phyloP scores from a whole-genome alignment of 2,888 invertebrate genomes.

The Kryphioiulus occultus region DNA sequence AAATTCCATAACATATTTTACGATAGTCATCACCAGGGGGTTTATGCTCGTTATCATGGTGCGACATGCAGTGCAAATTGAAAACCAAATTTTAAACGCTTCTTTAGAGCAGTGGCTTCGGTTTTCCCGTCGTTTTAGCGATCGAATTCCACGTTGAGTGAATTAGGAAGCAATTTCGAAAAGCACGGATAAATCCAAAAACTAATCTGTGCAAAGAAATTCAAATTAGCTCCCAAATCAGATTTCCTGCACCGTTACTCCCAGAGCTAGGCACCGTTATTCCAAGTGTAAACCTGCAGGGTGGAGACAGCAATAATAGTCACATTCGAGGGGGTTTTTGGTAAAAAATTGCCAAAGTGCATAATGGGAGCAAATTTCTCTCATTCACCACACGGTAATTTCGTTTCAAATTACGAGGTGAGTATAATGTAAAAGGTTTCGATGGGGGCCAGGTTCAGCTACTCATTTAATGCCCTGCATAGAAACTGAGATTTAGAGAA shows the following conservation, averaged over 20 bases:
- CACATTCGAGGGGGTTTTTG: not conserved
- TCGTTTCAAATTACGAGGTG: not conserved
- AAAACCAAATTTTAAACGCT: not conserved
- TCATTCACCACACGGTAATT: not conserved
- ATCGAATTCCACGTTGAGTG: conserved; percentile 2
- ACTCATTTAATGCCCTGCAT: not conserved
- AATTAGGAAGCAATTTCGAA: conserved; percentile 25
- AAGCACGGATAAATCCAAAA: conserved; percentile 13
- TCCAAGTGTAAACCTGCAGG: not conserved
- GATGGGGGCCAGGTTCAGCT: not conserved
- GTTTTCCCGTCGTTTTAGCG: not conserved
- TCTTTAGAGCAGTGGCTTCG: not conserved
- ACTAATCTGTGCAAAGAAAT: not conserved
- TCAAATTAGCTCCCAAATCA: conserved; percentile 16
- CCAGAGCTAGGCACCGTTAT: not conserved
- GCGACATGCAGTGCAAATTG: not conserved
- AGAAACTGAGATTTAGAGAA: too few species aligned
- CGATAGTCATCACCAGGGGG: not conserved
- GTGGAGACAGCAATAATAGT: not conserved
- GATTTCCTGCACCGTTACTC: conserved; percentile 16
- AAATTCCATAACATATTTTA: not conserved
- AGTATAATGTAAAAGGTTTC: not conserved
- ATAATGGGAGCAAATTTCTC: not conserved
- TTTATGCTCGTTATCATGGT: not conserved
- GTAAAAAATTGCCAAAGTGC: not conserved